These are phyloP conservation scores for Porites lutea DNA, from an alignment of 64 coral and sea anemone species.

Conservation along the genomic window DNA sequence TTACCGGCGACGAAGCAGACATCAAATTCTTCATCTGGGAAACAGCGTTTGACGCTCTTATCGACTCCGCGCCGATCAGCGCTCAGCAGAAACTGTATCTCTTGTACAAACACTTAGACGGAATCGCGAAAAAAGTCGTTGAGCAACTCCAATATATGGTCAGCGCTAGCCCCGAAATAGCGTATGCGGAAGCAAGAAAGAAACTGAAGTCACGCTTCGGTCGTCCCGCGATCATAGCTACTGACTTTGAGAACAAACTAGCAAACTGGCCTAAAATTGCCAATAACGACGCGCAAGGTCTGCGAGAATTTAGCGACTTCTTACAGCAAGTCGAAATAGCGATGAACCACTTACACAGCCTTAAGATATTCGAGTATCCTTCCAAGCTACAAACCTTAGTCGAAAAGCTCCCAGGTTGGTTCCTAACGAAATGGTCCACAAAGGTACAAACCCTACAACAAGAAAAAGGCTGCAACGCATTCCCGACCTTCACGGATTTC, in stretches of 20 bases:
- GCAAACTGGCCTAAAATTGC: conserved; percentile 56
- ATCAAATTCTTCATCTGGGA: conserved; percentile 80
- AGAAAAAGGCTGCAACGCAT: conserved; percentile 36
- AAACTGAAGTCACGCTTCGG: conserved; percentile 67
- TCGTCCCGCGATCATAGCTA: conserved; percentile 24
- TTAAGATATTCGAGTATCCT: conserved; percentile 60
- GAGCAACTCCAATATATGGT: conserved; percentile 72
- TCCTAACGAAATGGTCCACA: conserved; percentile 57
- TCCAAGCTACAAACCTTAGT: conserved; percentile 77
- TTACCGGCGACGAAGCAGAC: conserved; percentile 47
- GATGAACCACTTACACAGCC: conserved; percentile 12
- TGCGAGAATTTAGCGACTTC: conserved; percentile 64
- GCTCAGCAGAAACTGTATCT: conserved; percentile 68
- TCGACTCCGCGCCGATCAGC: conserved; percentile 62
- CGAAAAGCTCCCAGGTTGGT: conserved; percentile 70
- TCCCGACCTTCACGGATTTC: conserved; percentile 63
- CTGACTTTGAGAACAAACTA: conserved; percentile 71
- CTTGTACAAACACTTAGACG: conserved; percentile 49
- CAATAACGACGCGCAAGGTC: conserved; percentile 39
- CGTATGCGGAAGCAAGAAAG: conserved; percentile 65
- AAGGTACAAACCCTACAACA: conserved; percentile 65
- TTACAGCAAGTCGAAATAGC: conserved; percentile 69
- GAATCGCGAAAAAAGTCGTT: conserved; percentile 74
- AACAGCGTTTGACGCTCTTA: conserved; percentile 76
- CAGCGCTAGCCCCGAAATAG: conserved; percentile 35